These are phyloP conservation scores for Sericinus montela DNA, from an alignment of 2,888 invertebrate genomes.

Conservation along the genomic window DNA sequence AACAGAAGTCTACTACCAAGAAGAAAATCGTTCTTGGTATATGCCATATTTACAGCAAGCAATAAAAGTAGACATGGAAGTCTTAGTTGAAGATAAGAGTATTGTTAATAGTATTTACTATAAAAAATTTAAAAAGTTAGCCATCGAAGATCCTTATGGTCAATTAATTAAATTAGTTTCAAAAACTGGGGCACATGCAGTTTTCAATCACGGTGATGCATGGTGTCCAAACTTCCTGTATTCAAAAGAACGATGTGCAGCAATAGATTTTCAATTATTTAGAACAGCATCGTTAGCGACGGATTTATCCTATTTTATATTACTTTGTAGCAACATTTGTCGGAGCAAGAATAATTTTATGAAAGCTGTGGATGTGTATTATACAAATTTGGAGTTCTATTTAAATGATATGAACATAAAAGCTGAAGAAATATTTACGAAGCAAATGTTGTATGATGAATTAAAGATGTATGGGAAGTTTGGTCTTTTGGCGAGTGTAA, in stretches of 20 bases:
- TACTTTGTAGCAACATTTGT: slow-evolving; percentile 28
- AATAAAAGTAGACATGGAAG: slow-evolving; percentile 35
- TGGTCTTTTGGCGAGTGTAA: slow-evolving; percentile 37
- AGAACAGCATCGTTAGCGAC: slow-evolving; percentile 43
- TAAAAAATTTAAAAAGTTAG: slow-evolving; percentile 37
- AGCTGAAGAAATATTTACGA: slow-evolving; percentile 32
- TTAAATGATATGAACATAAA: slow-evolving; percentile 43
- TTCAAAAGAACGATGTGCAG: slow-evolving; percentile 34
- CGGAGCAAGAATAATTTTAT: slow-evolving; percentile 37
- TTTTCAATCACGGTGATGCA: slow-evolving; percentile 49
- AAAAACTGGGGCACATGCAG: slow-evolving; percentile 31
- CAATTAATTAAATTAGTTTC: slow-evolving; percentile 32
- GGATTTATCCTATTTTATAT: slow-evolving; percentile 39
- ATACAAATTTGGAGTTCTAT: slow-evolving; percentile 36
- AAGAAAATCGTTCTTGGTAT: slow-evolving; percentile 41
- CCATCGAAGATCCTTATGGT: slow-evolving; percentile 38
- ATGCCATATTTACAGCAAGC: slow-evolving; percentile 37
- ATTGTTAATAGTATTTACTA: slow-evolving; percentile 36
- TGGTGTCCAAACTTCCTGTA: slow-evolving; percentile 50
- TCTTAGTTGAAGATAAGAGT: slow-evolving; percentile 37
- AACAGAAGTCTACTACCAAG: slow-evolving; percentile 41
- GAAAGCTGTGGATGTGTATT: slow-evolving; percentile 39
- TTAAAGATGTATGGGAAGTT: slow-evolving; percentile 42
- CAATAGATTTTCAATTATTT: slow-evolving; percentile 48
- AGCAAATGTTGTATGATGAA: slow-evolving; percentile 37